phyloP scores from a whole-genome alignment of 2,888 invertebrate species.

The Eupithecia pulchellata region DNA sequence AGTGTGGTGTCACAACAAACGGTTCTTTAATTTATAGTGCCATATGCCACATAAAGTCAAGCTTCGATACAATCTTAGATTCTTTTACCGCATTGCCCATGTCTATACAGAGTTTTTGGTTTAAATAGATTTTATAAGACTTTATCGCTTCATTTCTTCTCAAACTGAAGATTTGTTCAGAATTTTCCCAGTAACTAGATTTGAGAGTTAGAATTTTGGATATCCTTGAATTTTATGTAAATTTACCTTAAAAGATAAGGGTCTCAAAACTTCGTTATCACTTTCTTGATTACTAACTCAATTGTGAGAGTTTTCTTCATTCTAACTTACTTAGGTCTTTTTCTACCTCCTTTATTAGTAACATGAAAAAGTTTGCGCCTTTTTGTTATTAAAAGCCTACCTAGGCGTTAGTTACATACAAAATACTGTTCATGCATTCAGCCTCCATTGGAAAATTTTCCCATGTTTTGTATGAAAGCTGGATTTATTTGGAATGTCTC shows the following conservation, averaged over 20 bases:
- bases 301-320: slow-evolving; percentile 9
- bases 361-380: background rate
- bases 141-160: slow-evolving; percentile 33
- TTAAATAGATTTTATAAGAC: slow-evolving; percentile 37
- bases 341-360: background rate
- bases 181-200: background rate
- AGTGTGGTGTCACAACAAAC: slow-evolving; percentile 75
- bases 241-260: slow-evolving; percentile 3
- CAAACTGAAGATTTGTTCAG: background rate
- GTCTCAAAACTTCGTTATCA: slow-evolving; percentile 2
- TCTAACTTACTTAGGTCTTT: slow-evolving; percentile 7
- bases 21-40: slow-evolving; percentile 80
- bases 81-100: slow-evolving; percentile 59
- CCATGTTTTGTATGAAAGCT: slow-evolving; percentile 10
- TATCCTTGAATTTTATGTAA: slow-evolving; percentile 11
- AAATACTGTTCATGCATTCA: background rate
- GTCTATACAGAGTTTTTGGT: slow-evolving; percentile 38
- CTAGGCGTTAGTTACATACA: background rate
- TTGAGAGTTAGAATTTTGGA: background rate
- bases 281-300: slow-evolving; percentile 13
- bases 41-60: slow-evolving; percentile 82
- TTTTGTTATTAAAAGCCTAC: background rate
- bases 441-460: background rate
- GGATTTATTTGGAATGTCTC: slow-evolving; percentile 26
- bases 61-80: slow-evolving; percentile 81